phyloP scores from a whole-genome alignment of 1,140 invertebrate species.

The Drosophila ohnishii region DNA sequence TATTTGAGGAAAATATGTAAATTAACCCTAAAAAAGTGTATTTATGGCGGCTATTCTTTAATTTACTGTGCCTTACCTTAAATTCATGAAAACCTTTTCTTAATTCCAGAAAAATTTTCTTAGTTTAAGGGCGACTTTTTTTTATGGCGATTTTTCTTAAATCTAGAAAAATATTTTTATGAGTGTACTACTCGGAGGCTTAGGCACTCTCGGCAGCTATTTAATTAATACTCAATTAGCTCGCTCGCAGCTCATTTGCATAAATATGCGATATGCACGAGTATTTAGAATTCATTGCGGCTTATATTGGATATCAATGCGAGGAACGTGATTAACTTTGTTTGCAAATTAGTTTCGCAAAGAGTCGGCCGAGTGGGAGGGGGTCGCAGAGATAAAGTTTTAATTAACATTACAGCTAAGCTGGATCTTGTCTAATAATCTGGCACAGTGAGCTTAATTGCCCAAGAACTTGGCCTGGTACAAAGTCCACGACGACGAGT shows the following conservation, averaged over 20 bases:
- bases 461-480: slow-evolving; percentile 11
- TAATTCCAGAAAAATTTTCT: no score
- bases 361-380: neutral
- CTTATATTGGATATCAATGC: slow-evolving; percentile 58
- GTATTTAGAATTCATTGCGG: slow-evolving; percentile 60
- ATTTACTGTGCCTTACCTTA: no score
- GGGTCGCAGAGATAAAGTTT: slow-evolving; percentile 54
- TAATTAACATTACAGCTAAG: slow-evolving; percentile 78
- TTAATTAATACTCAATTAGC: slow-evolving; percentile 79
- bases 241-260: slow-evolving; percentile 66
- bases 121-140: no score
- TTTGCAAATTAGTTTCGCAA: slow-evolving; percentile 69
- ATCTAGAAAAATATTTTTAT: no score
- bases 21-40: no score
- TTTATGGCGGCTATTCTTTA: no score
- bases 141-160: no score
- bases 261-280: slow-evolving; percentile 60
- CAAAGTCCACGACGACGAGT: neutral
- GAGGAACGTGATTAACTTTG: slow-evolving; percentile 70
- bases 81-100: no score
- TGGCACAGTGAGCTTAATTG: slow-evolving; percentile 56
- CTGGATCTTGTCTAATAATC: slow-evolving; percentile 33
- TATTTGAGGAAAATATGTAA: no score
- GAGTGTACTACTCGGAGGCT: slow-evolving; percentile 5
- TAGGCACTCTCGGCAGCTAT: slow-evolving; percentile 41